phyloP scores from a whole-genome alignment of 2,797 vertebrate genomes.

The Linurgus olivaceus region DNA sequence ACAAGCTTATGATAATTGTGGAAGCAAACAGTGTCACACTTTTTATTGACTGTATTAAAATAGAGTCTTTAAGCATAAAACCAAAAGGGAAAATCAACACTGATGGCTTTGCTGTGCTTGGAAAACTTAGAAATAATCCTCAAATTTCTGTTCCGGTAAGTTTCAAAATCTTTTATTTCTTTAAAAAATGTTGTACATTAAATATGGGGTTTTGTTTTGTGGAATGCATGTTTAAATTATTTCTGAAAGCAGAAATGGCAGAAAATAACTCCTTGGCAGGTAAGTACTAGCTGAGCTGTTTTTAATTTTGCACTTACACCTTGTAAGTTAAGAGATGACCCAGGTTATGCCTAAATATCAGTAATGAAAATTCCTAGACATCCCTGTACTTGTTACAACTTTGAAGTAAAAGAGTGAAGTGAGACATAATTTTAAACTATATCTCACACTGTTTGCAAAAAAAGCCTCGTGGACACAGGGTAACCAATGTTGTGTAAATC shows the following conservation, averaged over 20 bases:
- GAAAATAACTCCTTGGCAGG: neutral
- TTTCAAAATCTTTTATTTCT: conserved; percentile 27
- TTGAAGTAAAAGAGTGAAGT: neutral
- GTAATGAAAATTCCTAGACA: neutral
- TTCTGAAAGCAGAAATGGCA: neutral
- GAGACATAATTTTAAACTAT: neutral
- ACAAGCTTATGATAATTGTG: conserved; percentile 84
- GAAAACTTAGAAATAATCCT: conserved; percentile 84
- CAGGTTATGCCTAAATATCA: neutral
- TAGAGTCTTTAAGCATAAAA: conserved; percentile 78
- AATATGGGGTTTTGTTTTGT: neutral
- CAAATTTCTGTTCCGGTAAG: conserved; percentile 84
- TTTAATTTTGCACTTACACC: neutral
- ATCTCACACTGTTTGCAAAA: neutral
- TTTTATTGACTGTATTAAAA: conserved; percentile 81
- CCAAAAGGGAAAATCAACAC: conserved; percentile 76
- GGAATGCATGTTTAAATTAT: neutral
- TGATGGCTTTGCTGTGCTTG: conserved; percentile 84
- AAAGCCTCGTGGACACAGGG: rapidly evolving
- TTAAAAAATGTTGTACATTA: neutral
- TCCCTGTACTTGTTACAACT: neutral
- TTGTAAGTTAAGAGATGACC: neutral
- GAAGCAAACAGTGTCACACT: conserved; percentile 77
- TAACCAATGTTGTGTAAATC: neutral
- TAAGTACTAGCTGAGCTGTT: neutral